A percentile compares a stretch with the other conserved stretches of the same genome.
Evolutionary conservation across 1,140 invertebrate genomes (phyloP).

Genomic region (Potamilus streckersoni): DNA sequence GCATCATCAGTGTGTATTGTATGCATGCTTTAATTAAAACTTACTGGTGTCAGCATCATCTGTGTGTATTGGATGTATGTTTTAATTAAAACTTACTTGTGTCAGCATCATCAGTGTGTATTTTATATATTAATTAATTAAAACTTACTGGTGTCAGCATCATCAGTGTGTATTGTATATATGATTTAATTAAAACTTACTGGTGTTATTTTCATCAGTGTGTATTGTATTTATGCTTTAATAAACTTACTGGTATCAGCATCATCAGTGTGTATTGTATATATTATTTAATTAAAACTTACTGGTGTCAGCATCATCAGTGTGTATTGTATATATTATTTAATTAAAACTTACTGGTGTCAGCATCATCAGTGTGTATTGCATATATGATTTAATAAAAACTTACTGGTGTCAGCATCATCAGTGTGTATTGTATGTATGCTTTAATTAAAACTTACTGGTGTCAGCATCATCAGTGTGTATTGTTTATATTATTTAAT

Average conservation of each 20-base stretch:
- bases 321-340: too few species aligned
- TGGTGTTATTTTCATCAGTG: too few species aligned
- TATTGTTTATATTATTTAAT: too few species aligned
- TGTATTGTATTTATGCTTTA: too few species aligned
- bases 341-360: conserved; percentile 55
- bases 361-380: conserved; percentile 80
- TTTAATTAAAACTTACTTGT: background rate
- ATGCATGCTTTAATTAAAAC: too few species aligned
- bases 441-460: conserved; percentile 38
- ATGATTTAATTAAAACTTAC: background rate
- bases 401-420: background rate
- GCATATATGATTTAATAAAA: too few species aligned
- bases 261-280: conserved; percentile 75
- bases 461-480: conserved; percentile 80
- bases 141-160: conserved; percentile 72
- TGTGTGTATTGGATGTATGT: conserved; percentile 69
- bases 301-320: too few species aligned
- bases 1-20: too few species aligned
- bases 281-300: background rate
- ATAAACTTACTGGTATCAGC: conserved; percentile 69
- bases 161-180: conserved; percentile 73
- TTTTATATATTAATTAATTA: too few species aligned
- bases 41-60: conserved; percentile 74
- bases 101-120: too few species aligned
- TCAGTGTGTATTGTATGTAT: too few species aligned